Conservation (phyloP, 92 coral and sea anemone species). For the Chrysogorgia sp. region DNA sequence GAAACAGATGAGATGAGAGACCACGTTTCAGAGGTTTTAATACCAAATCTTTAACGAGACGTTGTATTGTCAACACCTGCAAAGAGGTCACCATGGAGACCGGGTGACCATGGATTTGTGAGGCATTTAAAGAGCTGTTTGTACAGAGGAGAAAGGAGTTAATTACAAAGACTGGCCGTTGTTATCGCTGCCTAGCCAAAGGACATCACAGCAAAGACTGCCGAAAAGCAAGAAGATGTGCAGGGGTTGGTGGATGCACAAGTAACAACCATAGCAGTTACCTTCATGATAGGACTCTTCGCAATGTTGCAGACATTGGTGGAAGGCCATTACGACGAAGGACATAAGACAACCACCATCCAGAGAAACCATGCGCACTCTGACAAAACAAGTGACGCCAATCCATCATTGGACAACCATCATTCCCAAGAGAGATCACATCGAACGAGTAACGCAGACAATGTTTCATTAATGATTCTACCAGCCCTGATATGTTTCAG, state of each 20-base stretch:
- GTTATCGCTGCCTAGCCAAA: conserved; percentile 31
- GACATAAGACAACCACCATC: too few species aligned
- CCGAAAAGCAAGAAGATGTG: background rate
- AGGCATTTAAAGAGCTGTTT: background rate
- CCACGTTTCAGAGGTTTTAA: conserved; percentile 12
- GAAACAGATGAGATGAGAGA: conserved; percentile 11
- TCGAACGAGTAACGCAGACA: conserved; percentile 11
- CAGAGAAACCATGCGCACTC: background rate
- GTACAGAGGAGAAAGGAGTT: conserved; percentile 10
- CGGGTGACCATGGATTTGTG: conserved; percentile 12
- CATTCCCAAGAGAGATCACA: background rate
- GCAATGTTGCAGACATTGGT: background rate
- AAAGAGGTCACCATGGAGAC: background rate
- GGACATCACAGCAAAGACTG: conserved; percentile 27
- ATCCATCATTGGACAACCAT: too few species aligned
- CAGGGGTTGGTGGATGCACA: conserved; percentile 12
- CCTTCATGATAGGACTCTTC: background rate
- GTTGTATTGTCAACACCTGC: conserved; percentile 38
- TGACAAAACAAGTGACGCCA: background rate
- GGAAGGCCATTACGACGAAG: too few species aligned
- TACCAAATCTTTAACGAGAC: conserved; percentile 11
- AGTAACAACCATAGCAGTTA: conserved; percentile 19
- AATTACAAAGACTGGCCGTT: conserved; percentile 29
- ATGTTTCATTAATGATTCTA: conserved; percentile 9
- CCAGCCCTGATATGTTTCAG: conserved; percentile 22